Evolutionary conservation across 2,888 invertebrate genomes (phyloP), one percentile per base, ranked within the genome.

Genomic region (Thyatira batis): DNA sequence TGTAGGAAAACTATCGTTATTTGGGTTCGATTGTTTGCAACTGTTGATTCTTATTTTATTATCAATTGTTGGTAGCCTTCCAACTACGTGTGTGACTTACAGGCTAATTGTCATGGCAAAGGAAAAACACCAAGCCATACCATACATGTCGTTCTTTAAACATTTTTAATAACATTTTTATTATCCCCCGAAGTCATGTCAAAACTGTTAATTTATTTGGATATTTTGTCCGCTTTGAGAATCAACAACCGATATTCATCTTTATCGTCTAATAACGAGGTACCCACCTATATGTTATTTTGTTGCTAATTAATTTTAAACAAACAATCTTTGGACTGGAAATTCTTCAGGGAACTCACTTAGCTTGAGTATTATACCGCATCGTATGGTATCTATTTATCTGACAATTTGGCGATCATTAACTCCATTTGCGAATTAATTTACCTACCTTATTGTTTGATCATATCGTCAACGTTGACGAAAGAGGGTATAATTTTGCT

Each of bases 1-100:
- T 65, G 61, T 67, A 69, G 58, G 59, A 62, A 65, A 60, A 54
- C 62, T 60, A 59, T 59, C 43, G 62, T 54, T 58, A 52, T 54
- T 57, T 60, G 58, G 56, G 57, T 54, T 56, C 54, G 55, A 61
- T 54, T 55, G 61, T 58, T 54, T 50, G 54, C 28, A 10, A 49
- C 50, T 28, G 48, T 33, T 25, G 44, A 51, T 56, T 43, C 48
- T 50, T 54, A 45, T 52, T 54, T 58, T 27, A 27, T 20, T 20
- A 20, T 48, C 48, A 48, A 28, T 39, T 39, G 17, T 39, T 39
- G 39, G 39, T 39, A 39, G 56, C 55, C 58, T 61, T 63, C 57
- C 52, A 28, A 50, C 30, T 45, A 23, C 57, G 54, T 59, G 57
- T 58, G 61, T 57, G 55, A 57, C 59, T 52, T 50, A 53, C 46